Conservation (phyloP, 1,140 invertebrate genomes). For the Conus ventricosus region DNA sequence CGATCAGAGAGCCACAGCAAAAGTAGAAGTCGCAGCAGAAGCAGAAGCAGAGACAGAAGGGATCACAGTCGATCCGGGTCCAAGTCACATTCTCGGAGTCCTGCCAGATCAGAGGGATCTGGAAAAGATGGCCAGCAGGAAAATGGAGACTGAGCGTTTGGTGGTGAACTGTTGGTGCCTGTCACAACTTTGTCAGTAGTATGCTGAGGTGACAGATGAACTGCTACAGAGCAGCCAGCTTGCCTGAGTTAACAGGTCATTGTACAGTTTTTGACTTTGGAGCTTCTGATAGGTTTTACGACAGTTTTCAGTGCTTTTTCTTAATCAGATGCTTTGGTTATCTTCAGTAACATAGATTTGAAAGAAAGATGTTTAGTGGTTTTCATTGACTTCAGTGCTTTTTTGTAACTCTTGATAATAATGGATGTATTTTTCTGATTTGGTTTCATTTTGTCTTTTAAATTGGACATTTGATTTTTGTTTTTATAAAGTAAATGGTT, state of each 20-base stretch:
- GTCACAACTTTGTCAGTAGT: neutral
- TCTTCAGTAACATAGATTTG: neutral
- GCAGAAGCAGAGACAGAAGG: constrained; percentile 65
- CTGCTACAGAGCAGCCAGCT: constrained; percentile 26
- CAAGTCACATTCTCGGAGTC: constrained; percentile 46
- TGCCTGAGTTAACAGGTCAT: constrained; percentile 31
- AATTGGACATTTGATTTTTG: neutral
- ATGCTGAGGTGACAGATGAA: constrained; percentile 9
- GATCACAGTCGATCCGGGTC: constrained; percentile 76
- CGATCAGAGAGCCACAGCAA: constrained; percentile 73
- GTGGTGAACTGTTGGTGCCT: constrained; percentile 12
- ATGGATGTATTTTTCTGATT: too few species aligned
- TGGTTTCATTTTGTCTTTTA: neutral
- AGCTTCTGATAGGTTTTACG: neutral
- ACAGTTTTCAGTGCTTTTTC: neutral
- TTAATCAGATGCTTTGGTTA: neutral
- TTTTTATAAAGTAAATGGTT: neutral
- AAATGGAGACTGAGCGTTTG: constrained; percentile 31
- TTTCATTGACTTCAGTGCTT: too few species aligned
- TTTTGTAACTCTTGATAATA: too few species aligned
- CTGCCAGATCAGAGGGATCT: constrained; percentile 35
- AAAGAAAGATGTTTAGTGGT: too few species aligned
- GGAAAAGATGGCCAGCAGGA: constrained; percentile 20
- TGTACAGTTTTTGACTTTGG: constrained; percentile 12
- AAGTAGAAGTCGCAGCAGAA: constrained; percentile 49